Base-by-base conservation (phyloP, 2,797 vertebrate genomes). In the Denticeps clupeoides region DNA sequence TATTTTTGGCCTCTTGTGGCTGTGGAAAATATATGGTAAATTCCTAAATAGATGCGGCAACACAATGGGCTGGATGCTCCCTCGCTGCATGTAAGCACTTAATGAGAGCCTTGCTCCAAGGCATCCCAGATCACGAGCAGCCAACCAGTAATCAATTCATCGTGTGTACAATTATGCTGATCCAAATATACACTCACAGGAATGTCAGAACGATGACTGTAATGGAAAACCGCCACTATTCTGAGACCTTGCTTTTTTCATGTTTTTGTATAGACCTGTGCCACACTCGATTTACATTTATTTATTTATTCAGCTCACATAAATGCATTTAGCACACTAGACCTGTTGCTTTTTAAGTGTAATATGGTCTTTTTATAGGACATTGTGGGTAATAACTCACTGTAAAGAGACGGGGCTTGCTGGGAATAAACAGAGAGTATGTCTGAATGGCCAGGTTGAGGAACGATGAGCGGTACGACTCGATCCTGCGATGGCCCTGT, bases 381-480 rank as follows among this genome's bases (percentile, higher is more conserved):
- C n/a, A n/a, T n/a, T n/a, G n/a, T n/a, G n/a, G n/a, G n/a, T n/a
- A n/a, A n/a, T n/a, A n/a, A 71, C 89, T 87, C 73, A 95, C 91
- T 63, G 7, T 3, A 38, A 83, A 87, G 12, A 1, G 2, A 8
- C 7, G 31, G n/a, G 80, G 47, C 0, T 1, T 15, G 1, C 0
- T 1, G 1, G 88, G 87, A 18, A 53, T 60, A n/a, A 40, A 13
- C 10, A 84, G 41, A 10, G 67, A 26, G 41, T 83, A 65, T 50
- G 44, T n/a, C 52, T 77, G 69, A 29, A 60, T 22, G 0, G 82
- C 80, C 64, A 90, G 69, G 35, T 45, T 57, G 49, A 94, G 41
- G 49, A 63, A 83, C 53, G 71, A 70, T 1, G 71, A 70, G 31
- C 87, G 78, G 78, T 85, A 91, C 33, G 70, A 78, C 19, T 38